phyloP scores from a whole-genome alignment of 1,140 invertebrate genomes.

The Pygmarrhopalites habei region DNA sequence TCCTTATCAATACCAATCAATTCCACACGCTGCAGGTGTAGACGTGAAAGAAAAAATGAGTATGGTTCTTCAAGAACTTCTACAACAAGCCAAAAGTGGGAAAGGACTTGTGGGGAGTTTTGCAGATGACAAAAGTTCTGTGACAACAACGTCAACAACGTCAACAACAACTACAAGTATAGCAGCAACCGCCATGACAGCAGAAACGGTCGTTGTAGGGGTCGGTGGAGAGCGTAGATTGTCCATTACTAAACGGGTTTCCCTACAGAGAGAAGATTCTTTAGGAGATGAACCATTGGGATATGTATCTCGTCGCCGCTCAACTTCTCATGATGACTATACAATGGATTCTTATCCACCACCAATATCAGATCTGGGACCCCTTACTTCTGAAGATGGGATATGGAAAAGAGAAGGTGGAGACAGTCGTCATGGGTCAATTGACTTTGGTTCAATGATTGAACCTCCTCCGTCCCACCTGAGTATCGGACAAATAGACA shows the following conservation, averaged over 20 bases:
- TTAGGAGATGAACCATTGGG: conserved; percentile 36
- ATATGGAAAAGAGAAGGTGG: no score
- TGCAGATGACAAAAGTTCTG: background rate
- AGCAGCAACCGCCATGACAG: background rate
- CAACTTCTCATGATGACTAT: conserved; percentile 37
- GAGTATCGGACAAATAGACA: conserved; percentile 13
- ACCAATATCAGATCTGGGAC: conserved; percentile 4
- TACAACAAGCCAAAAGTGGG: conserved; percentile 54
- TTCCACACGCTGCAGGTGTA: conserved; percentile 34
- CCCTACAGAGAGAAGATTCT: conserved; percentile 33
- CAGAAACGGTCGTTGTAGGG: background rate
- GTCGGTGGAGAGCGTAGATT: conserved; percentile 25
- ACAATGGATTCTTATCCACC: conserved; percentile 1
- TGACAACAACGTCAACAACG: no score
- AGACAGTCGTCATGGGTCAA: conserved; percentile 3
- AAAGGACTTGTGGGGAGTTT: background rate
- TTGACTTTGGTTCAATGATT: conserved; percentile 38
- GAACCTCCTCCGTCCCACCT: conserved; percentile 35
- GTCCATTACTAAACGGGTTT: conserved; percentile 26
- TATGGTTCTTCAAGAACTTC: conserved; percentile 63
- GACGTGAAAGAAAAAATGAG: conserved; percentile 69
- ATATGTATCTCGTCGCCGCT: conserved; percentile 32
- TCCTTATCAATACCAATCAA: conserved; percentile 12
- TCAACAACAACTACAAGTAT: background rate
- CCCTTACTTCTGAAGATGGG: conserved; percentile 1